phyloP scores from a whole-genome alignment of 2,888 invertebrate species.

The Heliconius charithonia region DNA sequence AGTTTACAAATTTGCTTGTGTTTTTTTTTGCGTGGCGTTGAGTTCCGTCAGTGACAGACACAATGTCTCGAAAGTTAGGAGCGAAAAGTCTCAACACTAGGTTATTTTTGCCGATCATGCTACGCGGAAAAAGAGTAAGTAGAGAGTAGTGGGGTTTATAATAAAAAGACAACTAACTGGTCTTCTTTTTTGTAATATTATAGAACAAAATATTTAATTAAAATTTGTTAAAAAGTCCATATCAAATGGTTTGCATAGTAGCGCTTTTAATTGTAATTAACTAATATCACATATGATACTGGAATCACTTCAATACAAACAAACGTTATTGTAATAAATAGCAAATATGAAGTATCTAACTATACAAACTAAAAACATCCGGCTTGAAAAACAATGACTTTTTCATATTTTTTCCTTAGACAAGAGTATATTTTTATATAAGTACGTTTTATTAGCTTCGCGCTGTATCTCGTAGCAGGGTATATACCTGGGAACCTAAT shows the following conservation, averaged over 20 bases:
- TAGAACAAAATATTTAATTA: too few relatives aligned
- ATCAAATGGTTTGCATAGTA: too few relatives aligned
- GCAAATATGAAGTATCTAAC: background rate
- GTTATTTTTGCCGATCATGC: background rate
- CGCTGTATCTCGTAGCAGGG: too few relatives aligned
- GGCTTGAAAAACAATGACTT: background rate
- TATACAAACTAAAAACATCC: background rate
- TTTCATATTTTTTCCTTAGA: background rate
- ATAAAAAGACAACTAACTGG: too few relatives aligned
- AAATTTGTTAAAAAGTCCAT: too few relatives aligned
- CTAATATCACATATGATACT: too few relatives aligned
- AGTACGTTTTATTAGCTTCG: too few relatives aligned
- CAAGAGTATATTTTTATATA: background rate
- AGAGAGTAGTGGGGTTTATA: too few relatives aligned
- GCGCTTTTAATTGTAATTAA: background rate
- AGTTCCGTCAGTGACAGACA: background rate
- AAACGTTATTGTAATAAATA: background rate
- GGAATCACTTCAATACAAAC: background rate
- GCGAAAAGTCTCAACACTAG: background rate
- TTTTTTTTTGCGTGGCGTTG: background rate
- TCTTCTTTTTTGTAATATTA: too few relatives aligned
- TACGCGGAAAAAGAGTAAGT: background rate
- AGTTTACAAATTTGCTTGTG: background rate
- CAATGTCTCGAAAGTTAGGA: too few relatives aligned
- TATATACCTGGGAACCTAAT: too few relatives aligned